phyloP scores from a whole-genome alignment of 2,888 invertebrate genomes.

The Leptura quadrifasciata region DNA sequence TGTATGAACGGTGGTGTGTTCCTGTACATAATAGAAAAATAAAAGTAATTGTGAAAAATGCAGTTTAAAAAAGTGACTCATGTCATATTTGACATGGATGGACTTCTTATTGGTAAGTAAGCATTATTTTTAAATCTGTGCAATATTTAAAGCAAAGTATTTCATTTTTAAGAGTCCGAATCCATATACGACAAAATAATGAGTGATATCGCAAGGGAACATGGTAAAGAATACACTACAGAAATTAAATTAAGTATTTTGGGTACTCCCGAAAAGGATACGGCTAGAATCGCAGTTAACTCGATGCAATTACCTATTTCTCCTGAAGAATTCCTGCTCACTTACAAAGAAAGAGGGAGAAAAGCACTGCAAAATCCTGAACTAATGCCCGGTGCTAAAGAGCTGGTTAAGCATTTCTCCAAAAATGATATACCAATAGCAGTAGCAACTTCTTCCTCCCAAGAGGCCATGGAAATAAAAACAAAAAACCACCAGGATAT shows the following conservation, averaged over 20 bases:
- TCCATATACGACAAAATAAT: slow-evolving; percentile 85
- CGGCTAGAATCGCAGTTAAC: slow-evolving; percentile 75
- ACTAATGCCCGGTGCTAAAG: slow-evolving; percentile 77
- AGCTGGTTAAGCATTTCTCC: slow-evolving; percentile 75
- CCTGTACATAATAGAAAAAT: not conserved
- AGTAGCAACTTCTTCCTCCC: slow-evolving; percentile 81
- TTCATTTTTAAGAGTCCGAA: slow-evolving; percentile 82
- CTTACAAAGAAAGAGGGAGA: slow-evolving; percentile 73
- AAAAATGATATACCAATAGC: slow-evolving; percentile 80
- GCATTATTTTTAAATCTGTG: slow-evolving; percentile 22
- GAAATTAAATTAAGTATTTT: slow-evolving; percentile 78
- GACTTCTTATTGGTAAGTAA: slow-evolving; percentile 77
- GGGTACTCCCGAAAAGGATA: slow-evolving; percentile 75
- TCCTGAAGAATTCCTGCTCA: slow-evolving; percentile 77
- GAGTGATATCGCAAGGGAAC: slow-evolving; percentile 80
- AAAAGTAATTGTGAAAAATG: slow-evolving; percentile 58
- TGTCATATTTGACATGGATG: slow-evolving; percentile 86
- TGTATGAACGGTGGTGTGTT: not conserved
- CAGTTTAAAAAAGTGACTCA: slow-evolving; percentile 81
- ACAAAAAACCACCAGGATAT: slow-evolving; percentile 74
- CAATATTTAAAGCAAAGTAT: not conserved
- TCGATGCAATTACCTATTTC: slow-evolving; percentile 79
- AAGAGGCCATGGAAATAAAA: slow-evolving; percentile 76
- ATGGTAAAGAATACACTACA: slow-evolving; percentile 86
- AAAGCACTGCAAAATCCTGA: slow-evolving; percentile 76